phyloP scores from a whole-genome alignment of 2,113 vertebrate genomes.

The Chauna torquata region DNA sequence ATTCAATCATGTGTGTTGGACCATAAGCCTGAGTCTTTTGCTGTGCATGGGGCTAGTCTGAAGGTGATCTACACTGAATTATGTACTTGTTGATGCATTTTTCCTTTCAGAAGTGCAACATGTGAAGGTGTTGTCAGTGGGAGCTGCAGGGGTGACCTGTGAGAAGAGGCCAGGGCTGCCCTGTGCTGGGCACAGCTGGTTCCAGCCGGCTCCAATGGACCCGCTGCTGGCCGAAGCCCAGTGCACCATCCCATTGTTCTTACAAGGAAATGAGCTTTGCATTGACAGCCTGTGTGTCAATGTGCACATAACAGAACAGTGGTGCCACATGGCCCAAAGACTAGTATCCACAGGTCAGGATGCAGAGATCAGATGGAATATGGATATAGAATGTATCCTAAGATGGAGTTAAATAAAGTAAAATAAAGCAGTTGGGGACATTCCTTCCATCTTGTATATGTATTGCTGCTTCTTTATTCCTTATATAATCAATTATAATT shows the following conservation, averaged over 20 bases:
- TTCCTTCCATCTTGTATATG: not conserved
- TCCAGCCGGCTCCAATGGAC: not conserved
- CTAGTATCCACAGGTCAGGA: not conserved
- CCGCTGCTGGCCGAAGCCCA: not conserved
- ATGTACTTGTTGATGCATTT: not conserved
- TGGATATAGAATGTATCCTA: not conserved
- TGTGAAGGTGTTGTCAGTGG: not conserved
- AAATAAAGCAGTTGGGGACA: not conserved
- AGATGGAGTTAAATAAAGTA: not conserved
- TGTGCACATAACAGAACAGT: not conserved
- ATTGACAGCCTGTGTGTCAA: not conserved
- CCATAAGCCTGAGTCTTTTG: accelerated
- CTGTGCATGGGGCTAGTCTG: not conserved
- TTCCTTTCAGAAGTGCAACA: not conserved
- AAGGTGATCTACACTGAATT: not conserved
- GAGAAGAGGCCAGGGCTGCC: not conserved
- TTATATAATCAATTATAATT: not conserved
- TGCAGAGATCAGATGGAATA: not conserved
- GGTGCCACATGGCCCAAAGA: not conserved
- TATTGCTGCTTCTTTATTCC: not conserved
- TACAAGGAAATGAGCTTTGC: not conserved
- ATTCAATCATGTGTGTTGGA: not conserved
- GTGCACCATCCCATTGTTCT: accelerated
- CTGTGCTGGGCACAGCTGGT: not conserved
- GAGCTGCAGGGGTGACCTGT: not conserved